Evolutionary conservation across 2,888 invertebrate species (phyloP).

Genomic region (Aphidoletes aphidimyza): DNA sequence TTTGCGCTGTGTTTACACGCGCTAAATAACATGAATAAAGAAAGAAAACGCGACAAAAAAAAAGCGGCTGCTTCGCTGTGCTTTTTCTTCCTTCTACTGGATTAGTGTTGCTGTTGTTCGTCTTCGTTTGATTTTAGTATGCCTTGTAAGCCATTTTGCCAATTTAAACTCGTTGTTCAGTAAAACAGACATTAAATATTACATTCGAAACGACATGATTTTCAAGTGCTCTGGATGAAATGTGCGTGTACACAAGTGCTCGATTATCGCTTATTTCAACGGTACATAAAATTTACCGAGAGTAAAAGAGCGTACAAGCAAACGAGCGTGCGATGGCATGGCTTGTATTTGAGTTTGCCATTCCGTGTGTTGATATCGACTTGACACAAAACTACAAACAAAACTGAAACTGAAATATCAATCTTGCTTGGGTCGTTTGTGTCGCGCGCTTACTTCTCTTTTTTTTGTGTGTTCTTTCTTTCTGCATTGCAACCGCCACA

Average conservation of each 20-base stretch:
- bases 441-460: background rate
- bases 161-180: constrained; percentile 12
- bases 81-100: background rate
- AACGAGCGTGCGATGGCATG: too few species aligned
- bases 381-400: background rate
- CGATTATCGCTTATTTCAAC: constrained; percentile 32
- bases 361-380: constrained; percentile 22
- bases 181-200: constrained; percentile 34
- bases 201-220: constrained; percentile 16
- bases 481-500: background rate
- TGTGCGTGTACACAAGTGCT: constrained; percentile 51
- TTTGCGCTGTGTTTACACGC: constrained; percentile 16
- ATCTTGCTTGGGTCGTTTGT: constrained; percentile 5
- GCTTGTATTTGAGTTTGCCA: background rate
- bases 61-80: background rate
- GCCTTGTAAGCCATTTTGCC: constrained; percentile 46
- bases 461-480: too few species aligned
- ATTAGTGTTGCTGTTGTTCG: background rate
- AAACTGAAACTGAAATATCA: constrained; percentile 39
- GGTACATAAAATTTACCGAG: constrained; percentile 29
- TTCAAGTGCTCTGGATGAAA: constrained; percentile 14
- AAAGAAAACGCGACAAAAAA: background rate
- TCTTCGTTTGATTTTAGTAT: background rate
- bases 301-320: too few species aligned
- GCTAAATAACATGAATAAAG: constrained; percentile 25